A percentile compares a stretch with the other conserved stretches of the same genome.
phyloP scores from a whole-genome alignment of 1,140 invertebrate genomes.

The Diorhabda elongata region DNA sequence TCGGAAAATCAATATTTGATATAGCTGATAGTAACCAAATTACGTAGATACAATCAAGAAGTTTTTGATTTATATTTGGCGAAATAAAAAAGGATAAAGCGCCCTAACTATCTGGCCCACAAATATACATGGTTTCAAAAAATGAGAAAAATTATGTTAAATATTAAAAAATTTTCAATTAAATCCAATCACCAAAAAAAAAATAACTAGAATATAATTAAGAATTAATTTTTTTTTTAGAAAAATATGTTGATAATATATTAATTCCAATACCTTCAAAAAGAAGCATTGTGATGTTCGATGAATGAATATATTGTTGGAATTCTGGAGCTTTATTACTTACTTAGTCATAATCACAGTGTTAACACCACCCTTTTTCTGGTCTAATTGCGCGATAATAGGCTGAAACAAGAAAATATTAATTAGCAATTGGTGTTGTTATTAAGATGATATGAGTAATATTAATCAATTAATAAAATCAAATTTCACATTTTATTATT shows the following conservation, averaged over 20 bases:
- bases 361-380: slow-evolving; percentile 46
- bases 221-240: not conserved
- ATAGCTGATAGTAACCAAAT: not conserved
- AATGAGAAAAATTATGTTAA: slow-evolving; percentile 25
- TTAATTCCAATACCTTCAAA: slow-evolving; percentile 38
- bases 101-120: slow-evolving; percentile 35
- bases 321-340: slow-evolving; percentile 33
- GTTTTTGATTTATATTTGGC: slow-evolving; percentile 15
- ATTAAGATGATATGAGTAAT: too few species aligned
- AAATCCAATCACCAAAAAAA: slow-evolving; percentile 33
- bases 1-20: not conserved
- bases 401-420: slow-evolving; percentile 38
- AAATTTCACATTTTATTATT: too few species aligned
- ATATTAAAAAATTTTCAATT: slow-evolving; percentile 17
- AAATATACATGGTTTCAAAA: slow-evolving; percentile 44
- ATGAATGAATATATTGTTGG: slow-evolving; percentile 38
- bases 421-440: not conserved
- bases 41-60: not conserved
- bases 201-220: slow-evolving; percentile 15
- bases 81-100: slow-evolving; percentile 27
- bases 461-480: too few species aligned
- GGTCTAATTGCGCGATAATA: slow-evolving; percentile 44
- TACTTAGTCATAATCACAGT: slow-evolving; percentile 46
- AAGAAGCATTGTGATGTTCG: slow-evolving; percentile 44
- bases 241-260: slow-evolving; percentile 21